A percentile compares a stretch with the other conserved stretches of the same genome.
Evolutionary conservation across 64 coral and sea anemone genomes (phyloP).

Genomic region (Hydrozoanthus tunicans): DNA sequence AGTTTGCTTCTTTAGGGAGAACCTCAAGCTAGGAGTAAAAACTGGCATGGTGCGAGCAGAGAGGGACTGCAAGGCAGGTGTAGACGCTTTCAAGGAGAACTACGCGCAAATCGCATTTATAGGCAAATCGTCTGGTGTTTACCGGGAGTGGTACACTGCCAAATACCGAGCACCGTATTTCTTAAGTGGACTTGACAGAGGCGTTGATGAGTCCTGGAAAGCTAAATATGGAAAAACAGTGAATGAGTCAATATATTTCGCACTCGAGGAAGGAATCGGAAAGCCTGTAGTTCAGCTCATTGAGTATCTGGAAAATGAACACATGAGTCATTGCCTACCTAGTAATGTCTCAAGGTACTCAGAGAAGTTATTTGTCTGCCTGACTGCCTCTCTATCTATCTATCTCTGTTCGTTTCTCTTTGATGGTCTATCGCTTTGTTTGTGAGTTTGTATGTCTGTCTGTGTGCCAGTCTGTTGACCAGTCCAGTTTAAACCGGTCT

Average conservation of each 20-base stretch:
- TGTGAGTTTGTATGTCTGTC: background rate
- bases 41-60: constrained; percentile 38
- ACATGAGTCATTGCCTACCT: constrained; percentile 26
- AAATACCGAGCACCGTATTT: constrained; percentile 12
- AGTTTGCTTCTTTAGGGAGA: constrained; percentile 3
- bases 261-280: constrained; percentile 33
- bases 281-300: constrained; percentile 46
- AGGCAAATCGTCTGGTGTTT: constrained; percentile 4
- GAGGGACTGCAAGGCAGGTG: constrained; percentile 3
- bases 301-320: constrained; percentile 33
- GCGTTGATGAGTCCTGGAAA: constrained; percentile 11
- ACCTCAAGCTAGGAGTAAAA: constrained; percentile 24
- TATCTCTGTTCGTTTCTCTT: background rate
- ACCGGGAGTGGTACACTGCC: constrained; percentile 22
- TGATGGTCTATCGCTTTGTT: background rate
- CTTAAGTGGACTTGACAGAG: background rate
- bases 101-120: constrained; percentile 15
- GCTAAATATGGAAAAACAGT: background rate
- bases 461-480: background rate
- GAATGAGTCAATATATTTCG: constrained; percentile 9
- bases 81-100: constrained; percentile 40
- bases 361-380: background rate
- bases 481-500: too few species aligned
- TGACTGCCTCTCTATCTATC: background rate
- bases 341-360: constrained; percentile 48